These are phyloP conservation scores for Callionymus lyra DNA, from an alignment of 2,113 vertebrate species.

Conservation along the genomic window DNA sequence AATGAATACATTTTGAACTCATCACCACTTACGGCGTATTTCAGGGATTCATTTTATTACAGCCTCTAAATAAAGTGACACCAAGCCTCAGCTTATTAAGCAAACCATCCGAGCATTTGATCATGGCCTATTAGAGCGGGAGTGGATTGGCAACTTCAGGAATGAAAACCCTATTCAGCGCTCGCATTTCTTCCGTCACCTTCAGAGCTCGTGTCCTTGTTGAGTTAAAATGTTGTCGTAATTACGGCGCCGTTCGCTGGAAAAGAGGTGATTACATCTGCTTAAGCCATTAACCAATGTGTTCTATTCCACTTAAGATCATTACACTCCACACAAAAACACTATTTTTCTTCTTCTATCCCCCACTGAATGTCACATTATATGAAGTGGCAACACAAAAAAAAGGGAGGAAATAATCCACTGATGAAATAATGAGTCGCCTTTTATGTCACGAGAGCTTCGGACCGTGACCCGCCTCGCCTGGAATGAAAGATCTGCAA, in stretches of 20 bases:
- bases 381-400: too few relatives aligned
- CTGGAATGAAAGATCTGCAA: background rate
- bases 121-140: conserved; percentile 34
- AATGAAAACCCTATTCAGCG: conserved; percentile 23
- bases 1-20: too few relatives aligned
- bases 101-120: conserved; percentile 29
- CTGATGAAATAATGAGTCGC: too few relatives aligned
- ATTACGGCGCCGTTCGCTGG: conserved; percentile 18
- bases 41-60: too few relatives aligned
- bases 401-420: too few relatives aligned
- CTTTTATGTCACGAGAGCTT: background rate
- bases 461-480: background rate
- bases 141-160: conserved; percentile 40
- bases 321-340: background rate
- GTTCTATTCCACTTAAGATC: conserved; percentile 8
- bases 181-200: conserved; percentile 16
- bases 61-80: conserved; percentile 36
- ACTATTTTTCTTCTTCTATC: too few relatives aligned
- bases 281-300: conserved; percentile 2
- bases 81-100: conserved; percentile 37
- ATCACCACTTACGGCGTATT: too few relatives aligned
- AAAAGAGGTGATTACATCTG: conserved; percentile 14
- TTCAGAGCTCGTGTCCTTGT: conserved; percentile 22
- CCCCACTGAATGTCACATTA: too few relatives aligned
- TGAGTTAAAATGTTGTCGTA: conserved; percentile 10